Evolutionary conservation across 2,888 invertebrate genomes (phyloP), one percentile per base, ranked within the genome.

Genomic region (Ceratothoa steindachneri): DNA sequence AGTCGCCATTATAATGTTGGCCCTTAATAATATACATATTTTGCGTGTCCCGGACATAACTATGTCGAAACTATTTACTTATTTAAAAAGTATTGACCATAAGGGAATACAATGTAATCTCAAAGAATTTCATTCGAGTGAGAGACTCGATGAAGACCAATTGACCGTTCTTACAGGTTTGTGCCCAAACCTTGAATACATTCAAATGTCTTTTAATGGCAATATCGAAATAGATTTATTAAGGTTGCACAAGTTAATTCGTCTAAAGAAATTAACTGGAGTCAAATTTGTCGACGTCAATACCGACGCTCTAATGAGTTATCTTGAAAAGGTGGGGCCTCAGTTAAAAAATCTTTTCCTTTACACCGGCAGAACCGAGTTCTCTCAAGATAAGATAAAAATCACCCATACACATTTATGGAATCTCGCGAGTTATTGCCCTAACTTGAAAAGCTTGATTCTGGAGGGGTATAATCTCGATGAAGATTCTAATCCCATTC

Each of bases 101-200:
- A 74, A 76, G 27, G 72, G 72, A 52, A 72, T 79, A 28, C 79
- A 79, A 60, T 73, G 75, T 30, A 76, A 76, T 55, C 71, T 79
- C 15, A 69, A 71, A 69, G 76, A 79, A 41, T 76, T 79, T 30
- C 79, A 79, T 24, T 79, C 79, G 0, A 30, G 79, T 0, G 76
- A 79, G 55, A 76, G 74, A 19, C 72, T 79, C 5, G 74, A 79
- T 29, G 79, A 79, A 31, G 72, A 76, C 68, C 79, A 79, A 67
- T 30, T 79, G 29, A 72, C 67, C 9, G 79, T 79, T 15, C 30
- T 79, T 51, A 67, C 76, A 2, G 72, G 65, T 15, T 70, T 79
- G 28, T 79, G 79, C 28, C 79, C 79, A 15, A 79, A 79, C 53
- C 70, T 79, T 51, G 74, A 79, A 55, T 76, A 79, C 55, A 70